Conservation (phyloP, 2,797 vertebrate genomes). For the Phoeniculus purpureus region DNA sequence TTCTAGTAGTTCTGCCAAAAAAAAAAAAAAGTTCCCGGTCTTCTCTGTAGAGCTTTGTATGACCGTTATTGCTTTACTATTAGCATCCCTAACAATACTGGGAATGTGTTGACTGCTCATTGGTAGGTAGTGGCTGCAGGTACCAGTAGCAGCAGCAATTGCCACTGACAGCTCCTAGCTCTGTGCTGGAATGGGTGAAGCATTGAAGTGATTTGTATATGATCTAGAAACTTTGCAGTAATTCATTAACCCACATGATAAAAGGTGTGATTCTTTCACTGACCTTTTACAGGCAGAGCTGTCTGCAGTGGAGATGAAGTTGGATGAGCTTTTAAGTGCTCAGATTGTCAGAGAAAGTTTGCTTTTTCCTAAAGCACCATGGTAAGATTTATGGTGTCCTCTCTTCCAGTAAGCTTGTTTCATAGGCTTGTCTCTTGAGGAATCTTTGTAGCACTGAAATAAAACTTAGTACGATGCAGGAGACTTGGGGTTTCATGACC, state of each 20-base stretch:
- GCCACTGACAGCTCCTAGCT: neutral
- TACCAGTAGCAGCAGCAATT: neutral
- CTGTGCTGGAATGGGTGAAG: neutral
- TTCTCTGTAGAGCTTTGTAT: neutral
- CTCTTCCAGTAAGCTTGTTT: neutral
- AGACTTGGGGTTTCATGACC: neutral
- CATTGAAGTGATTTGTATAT: neutral
- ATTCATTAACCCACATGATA: neutral
- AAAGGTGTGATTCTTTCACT: neutral
- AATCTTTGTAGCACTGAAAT: conserved; percentile 20
- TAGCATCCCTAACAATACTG: neutral
- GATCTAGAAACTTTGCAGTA: neutral
- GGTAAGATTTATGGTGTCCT: conserved; percentile 2
- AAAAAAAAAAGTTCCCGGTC: neutral
- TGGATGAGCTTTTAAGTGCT: neutral
- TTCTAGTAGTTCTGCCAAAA: neutral
- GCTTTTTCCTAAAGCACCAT: neutral
- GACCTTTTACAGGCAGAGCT: neutral
- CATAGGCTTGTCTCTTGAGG: neutral
- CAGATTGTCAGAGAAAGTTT: neutral
- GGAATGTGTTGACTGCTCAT: neutral
- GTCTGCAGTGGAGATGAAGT: neutral
- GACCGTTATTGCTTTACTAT: neutral
- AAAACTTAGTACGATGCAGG: neutral
- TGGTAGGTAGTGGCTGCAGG: neutral